These are phyloP conservation scores for Tiliacea citrago DNA, from an alignment of 2,888 invertebrate genomes.

Conservation along the genomic window DNA sequence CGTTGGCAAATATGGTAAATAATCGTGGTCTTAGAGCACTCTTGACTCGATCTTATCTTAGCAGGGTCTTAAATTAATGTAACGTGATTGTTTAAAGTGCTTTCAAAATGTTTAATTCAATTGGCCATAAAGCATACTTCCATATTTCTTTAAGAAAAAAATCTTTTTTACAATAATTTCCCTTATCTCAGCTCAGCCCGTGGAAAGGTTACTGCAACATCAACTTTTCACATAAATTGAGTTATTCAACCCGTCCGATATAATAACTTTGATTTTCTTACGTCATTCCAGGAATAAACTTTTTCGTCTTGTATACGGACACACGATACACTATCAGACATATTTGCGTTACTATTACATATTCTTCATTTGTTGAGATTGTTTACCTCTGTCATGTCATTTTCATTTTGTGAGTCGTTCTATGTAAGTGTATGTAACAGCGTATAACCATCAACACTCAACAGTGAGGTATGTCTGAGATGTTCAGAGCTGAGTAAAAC, in stretches of 20 bases:
- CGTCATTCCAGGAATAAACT: constrained; percentile 7
- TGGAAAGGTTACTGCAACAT: constrained; percentile 18
- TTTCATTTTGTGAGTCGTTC: constrained; percentile 5
- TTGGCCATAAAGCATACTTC: neutral
- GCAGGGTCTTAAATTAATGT: neutral
- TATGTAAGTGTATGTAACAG: constrained; percentile 13
- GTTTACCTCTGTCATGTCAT: constrained; percentile 10
- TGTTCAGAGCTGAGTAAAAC: constrained; percentile 11
- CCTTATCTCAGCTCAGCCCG: neutral
- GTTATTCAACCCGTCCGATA: neutral
- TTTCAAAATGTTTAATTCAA: neutral
- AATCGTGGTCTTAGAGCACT: neutral
- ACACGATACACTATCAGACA: constrained; percentile 18
- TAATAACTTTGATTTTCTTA: constrained; percentile 21
- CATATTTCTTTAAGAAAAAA: neutral
- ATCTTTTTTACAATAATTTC: neutral
- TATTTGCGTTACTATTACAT: neutral
- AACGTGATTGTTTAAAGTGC: neutral
- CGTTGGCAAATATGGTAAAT: neutral
- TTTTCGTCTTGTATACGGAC: constrained; percentile 4
- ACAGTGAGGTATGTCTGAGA: neutral
- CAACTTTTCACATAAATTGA: constrained; percentile 12
- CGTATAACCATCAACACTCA: constrained; percentile 10
- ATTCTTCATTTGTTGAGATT: constrained; percentile 17
- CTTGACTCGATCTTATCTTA: neutral